These are phyloP conservation scores for Thyatira batis DNA, from an alignment of 2,888 invertebrate genomes.

Conservation along the genomic window DNA sequence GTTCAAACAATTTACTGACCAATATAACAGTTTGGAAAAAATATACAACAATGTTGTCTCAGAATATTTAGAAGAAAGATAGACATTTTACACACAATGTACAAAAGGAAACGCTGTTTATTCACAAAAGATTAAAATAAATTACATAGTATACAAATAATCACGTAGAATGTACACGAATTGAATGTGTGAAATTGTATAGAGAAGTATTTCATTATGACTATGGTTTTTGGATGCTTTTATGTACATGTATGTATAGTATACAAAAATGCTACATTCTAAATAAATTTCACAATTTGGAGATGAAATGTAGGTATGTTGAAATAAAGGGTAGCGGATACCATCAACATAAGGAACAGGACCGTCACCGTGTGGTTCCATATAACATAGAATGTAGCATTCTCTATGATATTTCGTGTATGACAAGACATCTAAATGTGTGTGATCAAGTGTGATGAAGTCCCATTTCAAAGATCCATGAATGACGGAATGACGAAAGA, in stretches of 20 bases:
- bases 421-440: slow-evolving; percentile 12
- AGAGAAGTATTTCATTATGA: neutral
- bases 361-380: neutral
- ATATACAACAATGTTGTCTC: neutral
- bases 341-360: neutral
- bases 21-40: too few relatives aligned
- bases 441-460: slow-evolving; percentile 22
- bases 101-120: neutral
- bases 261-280: neutral
- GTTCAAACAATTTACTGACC: too few relatives aligned
- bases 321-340: neutral
- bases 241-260: neutral
- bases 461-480: slow-evolving; percentile 29
- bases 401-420: neutral
- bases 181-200: neutral
- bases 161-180: neutral
- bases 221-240: neutral
- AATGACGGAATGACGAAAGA: slow-evolving; percentile 33
- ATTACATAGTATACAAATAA: neutral
- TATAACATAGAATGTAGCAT: neutral
- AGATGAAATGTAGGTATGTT: neutral
- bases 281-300: neutral
- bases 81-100: neutral
- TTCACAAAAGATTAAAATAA: neutral
- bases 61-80: neutral